phyloP scores from a whole-genome alignment of 2,797 vertebrate genomes.

The Falco cherrug region DNA sequence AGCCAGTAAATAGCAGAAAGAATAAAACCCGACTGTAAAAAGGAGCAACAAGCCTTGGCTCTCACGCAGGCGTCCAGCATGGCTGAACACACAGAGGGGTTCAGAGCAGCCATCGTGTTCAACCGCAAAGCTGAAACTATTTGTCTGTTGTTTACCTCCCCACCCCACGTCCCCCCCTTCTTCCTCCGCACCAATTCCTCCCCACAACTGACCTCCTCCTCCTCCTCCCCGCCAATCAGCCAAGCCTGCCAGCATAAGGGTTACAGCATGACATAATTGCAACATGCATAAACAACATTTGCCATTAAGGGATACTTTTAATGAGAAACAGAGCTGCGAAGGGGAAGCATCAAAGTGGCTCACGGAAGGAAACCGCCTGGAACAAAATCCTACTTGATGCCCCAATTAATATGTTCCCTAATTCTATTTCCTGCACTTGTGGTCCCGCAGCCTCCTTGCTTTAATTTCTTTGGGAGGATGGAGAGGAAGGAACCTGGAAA shows the following conservation, averaged over 20 bases:
- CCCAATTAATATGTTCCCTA: slow-evolving; percentile 87
- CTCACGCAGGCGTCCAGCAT: background rate
- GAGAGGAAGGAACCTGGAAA: slow-evolving; percentile 85
- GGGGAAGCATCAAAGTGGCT: slow-evolving; percentile 84
- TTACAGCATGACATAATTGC: slow-evolving; percentile 80
- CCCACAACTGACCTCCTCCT: slow-evolving; percentile 38
- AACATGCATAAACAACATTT: slow-evolving; percentile 79
- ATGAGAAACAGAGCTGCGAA: slow-evolving; percentile 84
- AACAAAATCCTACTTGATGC: slow-evolving; percentile 85
- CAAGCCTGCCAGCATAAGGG: slow-evolving; percentile 60
- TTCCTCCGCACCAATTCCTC: background rate
- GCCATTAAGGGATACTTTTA: slow-evolving; percentile 83
- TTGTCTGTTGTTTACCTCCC: background rate
- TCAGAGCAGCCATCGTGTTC: background rate
- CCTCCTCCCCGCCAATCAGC: slow-evolving; percentile 53
- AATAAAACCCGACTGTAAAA: background rate
- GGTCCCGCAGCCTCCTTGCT: slow-evolving; percentile 80
- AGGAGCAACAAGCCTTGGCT: background rate
- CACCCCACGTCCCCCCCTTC: background rate
- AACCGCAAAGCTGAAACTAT: background rate
- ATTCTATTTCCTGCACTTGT: slow-evolving; percentile 87
- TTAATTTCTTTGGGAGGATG: slow-evolving; percentile 85
- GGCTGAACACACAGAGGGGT: background rate
- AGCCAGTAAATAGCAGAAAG: background rate
- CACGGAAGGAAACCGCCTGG: slow-evolving; percentile 85